These are phyloP conservation scores for Hippocampus zosterae DNA, from an alignment of 2,113 vertebrate genomes.

Conservation along the genomic window DNA sequence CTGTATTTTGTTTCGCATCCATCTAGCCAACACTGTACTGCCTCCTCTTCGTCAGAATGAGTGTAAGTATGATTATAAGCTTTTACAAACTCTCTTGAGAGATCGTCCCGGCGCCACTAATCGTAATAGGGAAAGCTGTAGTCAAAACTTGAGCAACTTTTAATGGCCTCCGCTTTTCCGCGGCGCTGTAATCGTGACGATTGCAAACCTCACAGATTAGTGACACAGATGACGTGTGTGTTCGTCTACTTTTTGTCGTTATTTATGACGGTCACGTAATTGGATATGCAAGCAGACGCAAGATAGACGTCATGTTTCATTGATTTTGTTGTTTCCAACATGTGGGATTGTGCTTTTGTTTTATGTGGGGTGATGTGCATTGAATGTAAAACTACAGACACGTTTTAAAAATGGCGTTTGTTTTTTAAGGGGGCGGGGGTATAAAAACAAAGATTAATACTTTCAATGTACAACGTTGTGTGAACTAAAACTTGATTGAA, in stretches of 20 bases:
- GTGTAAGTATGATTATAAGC: conserved; percentile 59
- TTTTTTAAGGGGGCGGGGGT: too few relatives aligned
- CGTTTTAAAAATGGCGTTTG: too few relatives aligned
- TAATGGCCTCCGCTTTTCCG: not conserved
- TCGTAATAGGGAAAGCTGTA: not conserved
- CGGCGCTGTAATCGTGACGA: not conserved
- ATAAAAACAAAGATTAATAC: too few relatives aligned
- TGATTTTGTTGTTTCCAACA: not conserved
- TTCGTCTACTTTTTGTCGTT: not conserved
- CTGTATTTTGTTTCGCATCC: too few relatives aligned
- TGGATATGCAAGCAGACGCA: not conserved
- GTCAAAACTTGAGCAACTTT: not conserved
- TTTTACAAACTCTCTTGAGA: not conserved
- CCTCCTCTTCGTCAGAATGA: conserved; percentile 16
- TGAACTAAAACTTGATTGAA: too few relatives aligned
- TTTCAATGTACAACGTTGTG: too few relatives aligned
- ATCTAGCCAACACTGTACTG: too few relatives aligned
- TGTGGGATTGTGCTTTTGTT: not conserved
- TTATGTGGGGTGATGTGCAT: not conserved
- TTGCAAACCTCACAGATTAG: too few relatives aligned
- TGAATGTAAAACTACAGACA: too few relatives aligned
- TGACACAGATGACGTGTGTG: not conserved
- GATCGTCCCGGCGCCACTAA: not conserved
- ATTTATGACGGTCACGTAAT: not conserved
- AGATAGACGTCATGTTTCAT: not conserved